Base-by-base conservation (phyloP, 2,888 invertebrate genomes). In the Ischnura elegans region DNA sequence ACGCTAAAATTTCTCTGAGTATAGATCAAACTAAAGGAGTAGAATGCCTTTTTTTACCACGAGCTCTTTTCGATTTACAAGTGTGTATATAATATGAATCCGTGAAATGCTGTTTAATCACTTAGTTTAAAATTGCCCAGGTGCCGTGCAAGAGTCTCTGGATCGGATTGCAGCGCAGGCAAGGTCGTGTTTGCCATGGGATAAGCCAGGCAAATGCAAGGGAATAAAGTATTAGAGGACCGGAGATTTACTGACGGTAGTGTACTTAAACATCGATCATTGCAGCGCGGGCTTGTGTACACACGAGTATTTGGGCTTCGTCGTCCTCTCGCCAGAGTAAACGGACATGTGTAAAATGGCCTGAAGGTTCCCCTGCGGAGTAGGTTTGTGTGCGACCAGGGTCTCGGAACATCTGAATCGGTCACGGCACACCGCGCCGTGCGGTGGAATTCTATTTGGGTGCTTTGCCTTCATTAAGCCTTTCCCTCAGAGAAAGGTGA, bases 161-260 rank as follows among this genome's bases (percentile, higher is more conserved):
- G 36, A 36, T 76, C 36, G 76, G 76, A 76, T 76, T 76, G 76
- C 76, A 10, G 76, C 36, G 13, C 16, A 61, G 25, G 61, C 61
- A 61, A 5, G 36, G 76, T 36, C 76, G 36, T 76, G 76, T 76
- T 76, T 76, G 36, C 76, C 36, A 36, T 36, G 76, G 76, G 76
- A 76, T 76, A 76, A 76, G 76, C 76, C 36, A 36, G 76, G 36
- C 76, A n/a, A 76, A 76, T 76, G 36, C 36, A n/a, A 36, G 76
- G 29, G 76, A n/a, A 36, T 76, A 29, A 76, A 76, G 76, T 36
- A 76, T 36, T 76, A 76, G 76, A 76, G 76, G 76, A 36, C 10
- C n/a, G 29, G 76, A 76, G 76, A 76, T 76, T 76, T 76, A 76
- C 76, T 36, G 76, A 76, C 76, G 76, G 76, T 76, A 76, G 76